Conservation (phyloP, 2,888 invertebrate genomes). For the Scaeva pyrastri region DNA sequence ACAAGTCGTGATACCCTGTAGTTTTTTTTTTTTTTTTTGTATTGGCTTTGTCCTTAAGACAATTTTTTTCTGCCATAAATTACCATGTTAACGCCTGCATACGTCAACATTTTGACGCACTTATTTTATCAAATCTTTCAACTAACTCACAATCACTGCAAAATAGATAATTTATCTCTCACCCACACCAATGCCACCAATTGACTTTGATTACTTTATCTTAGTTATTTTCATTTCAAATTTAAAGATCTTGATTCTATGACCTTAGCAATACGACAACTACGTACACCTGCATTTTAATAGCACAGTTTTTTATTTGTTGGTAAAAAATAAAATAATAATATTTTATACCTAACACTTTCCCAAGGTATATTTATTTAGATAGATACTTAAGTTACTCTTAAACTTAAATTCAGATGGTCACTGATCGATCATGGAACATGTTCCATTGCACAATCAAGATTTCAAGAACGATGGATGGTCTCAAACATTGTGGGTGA, state of each 20-base stretch:
- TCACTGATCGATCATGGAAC: not conserved
- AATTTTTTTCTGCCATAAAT: no score
- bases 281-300: constrained; percentile 1
- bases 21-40: no score
- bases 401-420: not conserved
- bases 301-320: no score
- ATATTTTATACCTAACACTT: not conserved
- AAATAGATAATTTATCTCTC: not conserved
- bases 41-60: no score
- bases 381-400: not conserved
- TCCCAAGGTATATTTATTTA: not conserved
- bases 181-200: not conserved
- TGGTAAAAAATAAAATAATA: not conserved
- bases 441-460: constrained; percentile 3
- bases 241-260: not conserved
- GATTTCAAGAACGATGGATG: constrained; percentile 60
- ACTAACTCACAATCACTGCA: not conserved
- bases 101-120: not conserved
- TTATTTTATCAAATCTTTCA: not conserved
- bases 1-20: no score
- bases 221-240: not conserved
- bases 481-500: constrained; percentile 65
- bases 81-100: no score
- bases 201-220: not conserved
- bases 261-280: not conserved